These are phyloP conservation scores for Podabrus alpinus DNA, from an alignment of 2,888 invertebrate genomes.

Conservation along the genomic window DNA sequence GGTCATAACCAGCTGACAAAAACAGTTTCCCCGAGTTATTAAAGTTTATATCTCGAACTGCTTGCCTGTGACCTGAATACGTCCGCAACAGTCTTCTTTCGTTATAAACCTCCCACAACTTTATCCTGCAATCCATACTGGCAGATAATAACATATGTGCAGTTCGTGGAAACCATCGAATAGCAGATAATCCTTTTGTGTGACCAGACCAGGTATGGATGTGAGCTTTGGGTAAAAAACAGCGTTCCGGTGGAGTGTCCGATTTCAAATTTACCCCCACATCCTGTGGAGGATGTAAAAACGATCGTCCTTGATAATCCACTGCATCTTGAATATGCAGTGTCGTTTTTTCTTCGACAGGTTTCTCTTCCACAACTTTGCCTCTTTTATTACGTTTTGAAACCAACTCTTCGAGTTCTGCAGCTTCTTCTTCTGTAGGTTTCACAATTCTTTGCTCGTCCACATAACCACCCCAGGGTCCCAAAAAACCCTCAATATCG, in stretches of 20 bases:
- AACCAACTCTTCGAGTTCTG: constrained; percentile 90
- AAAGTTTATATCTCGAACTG: constrained; percentile 94
- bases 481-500: constrained; percentile 93
- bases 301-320: constrained; percentile 97
- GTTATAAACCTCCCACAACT: constrained; percentile 98
- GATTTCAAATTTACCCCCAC: constrained; percentile 87
- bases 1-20: constrained; percentile 95
- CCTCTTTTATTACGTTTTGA: constrained; percentile 89
- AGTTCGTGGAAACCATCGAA: constrained; percentile 91
- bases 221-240: constrained; percentile 94
- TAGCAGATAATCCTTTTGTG: constrained; percentile 92
- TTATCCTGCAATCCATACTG: constrained; percentile 96
- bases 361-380: constrained; percentile 86
- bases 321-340: constrained; percentile 90
- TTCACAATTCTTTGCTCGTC: constrained; percentile 88
- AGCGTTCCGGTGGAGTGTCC: constrained; percentile 88
- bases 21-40: constrained; percentile 93
- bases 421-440: constrained; percentile 92
- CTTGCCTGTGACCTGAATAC: constrained; percentile 95
- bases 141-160: constrained; percentile 94
- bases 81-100: constrained; percentile 90
- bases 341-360: constrained; percentile 92
- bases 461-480: constrained; percentile 95
- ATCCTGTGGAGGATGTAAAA: constrained; percentile 90
- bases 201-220: constrained; percentile 98